phyloP scores from a whole-genome alignment of 2,797 vertebrate genomes.

The Notolabrus celidotus region DNA sequence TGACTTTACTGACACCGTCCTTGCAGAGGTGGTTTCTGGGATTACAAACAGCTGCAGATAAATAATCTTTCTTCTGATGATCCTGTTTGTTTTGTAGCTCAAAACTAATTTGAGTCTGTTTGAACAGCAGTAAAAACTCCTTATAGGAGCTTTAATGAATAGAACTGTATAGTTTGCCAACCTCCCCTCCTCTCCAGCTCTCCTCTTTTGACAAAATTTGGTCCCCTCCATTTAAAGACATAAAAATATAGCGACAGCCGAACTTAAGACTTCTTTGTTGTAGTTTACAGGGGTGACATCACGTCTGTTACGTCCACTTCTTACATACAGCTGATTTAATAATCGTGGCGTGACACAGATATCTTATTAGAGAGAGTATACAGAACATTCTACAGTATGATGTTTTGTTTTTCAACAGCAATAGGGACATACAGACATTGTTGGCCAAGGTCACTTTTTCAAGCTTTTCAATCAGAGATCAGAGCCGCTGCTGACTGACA shows the following conservation, averaged over 20 bases:
- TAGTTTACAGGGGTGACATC: not conserved
- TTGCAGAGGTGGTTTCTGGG: too few relatives aligned
- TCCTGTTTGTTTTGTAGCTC: too few relatives aligned
- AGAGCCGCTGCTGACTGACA: conserved; percentile 61
- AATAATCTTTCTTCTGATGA: too few relatives aligned
- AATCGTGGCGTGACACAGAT: conserved; percentile 35
- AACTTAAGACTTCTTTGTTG: not conserved
- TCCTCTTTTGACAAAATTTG: not conserved
- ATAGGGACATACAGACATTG: conserved; percentile 63
- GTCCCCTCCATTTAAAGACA: not conserved
- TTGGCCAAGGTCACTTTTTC: conserved; percentile 82
- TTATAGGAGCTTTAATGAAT: not conserved
- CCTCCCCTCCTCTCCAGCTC: not conserved
- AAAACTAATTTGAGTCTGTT: too few relatives aligned
- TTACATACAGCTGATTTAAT: not conserved
- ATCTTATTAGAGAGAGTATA: conserved; percentile 38
- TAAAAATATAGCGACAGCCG: not conserved
- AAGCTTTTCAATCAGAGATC: conserved; percentile 55
- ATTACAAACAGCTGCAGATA: too few relatives aligned
- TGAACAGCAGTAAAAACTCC: not conserved
- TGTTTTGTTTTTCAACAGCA: conserved; percentile 50
- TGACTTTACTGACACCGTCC: too few relatives aligned
- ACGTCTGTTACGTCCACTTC: not conserved
- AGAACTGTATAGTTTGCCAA: too few relatives aligned
- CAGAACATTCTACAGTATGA: conserved; percentile 60